phyloP scores from a whole-genome alignment of 1,140 invertebrate genomes.

The Lucilia sericata region DNA sequence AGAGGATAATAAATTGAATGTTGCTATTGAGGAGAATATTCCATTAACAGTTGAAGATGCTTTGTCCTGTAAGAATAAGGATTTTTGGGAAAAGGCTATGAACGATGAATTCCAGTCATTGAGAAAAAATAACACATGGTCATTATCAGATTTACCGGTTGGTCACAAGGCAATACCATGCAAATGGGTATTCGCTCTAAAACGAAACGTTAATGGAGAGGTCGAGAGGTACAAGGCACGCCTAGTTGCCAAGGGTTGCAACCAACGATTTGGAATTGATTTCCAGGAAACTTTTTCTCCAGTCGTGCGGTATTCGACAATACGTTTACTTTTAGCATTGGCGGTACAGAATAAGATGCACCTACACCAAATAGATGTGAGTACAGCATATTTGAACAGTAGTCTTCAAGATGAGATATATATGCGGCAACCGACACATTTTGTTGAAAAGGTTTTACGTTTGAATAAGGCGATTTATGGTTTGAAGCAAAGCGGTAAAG shows the following conservation, averaged over 20 bases:
- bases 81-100: conserved; percentile 6
- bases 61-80: not conserved
- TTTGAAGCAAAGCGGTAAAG: not conserved
- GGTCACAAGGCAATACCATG: conserved; percentile 48
- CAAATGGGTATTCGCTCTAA: conserved; percentile 54
- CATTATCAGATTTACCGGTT: conserved; percentile 47
- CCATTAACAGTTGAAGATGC: conserved; percentile 7
- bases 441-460: not conserved
- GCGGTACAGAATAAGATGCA: conserved; percentile 27
- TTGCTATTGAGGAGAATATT: not conserved
- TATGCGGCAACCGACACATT: conserved; percentile 14
- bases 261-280: conserved; percentile 36
- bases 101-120: conserved; percentile 23
- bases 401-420: conserved; percentile 55
- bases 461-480: too few species aligned
- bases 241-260: conserved; percentile 42
- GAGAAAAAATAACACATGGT: conserved; percentile 47
- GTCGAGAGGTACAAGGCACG: conserved; percentile 41
- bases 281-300: conserved; percentile 43
- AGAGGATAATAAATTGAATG: too few species aligned
- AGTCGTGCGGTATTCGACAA: conserved; percentile 29
- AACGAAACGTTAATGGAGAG: conserved; percentile 45
- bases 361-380: conserved; percentile 54
- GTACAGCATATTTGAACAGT: conserved; percentile 51
- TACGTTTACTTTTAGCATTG: conserved; percentile 38